Evolutionary conservation across 2,113 vertebrate genomes (phyloP).

Genomic region (Miniopterus natalensis): DNA sequence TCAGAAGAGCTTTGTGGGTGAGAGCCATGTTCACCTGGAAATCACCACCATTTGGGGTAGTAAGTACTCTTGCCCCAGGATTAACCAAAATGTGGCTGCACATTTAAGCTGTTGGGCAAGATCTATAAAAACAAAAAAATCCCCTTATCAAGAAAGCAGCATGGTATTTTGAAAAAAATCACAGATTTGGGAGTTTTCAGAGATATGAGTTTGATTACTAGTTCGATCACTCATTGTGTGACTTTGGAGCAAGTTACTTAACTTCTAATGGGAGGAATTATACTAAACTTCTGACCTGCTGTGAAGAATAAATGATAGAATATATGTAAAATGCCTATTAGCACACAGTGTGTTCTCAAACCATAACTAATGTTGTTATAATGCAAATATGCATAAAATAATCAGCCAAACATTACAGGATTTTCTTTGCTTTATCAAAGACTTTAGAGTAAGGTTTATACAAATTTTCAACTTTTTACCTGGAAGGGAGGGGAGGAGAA

Average conservation of each 20-base stretch:
- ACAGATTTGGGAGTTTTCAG: constrained; percentile 5
- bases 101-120: neutral
- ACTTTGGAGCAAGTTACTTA: neutral
- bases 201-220: neutral
- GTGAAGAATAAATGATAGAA: neutral
- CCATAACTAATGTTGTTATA: neutral
- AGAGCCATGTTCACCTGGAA: neutral
- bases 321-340: neutral
- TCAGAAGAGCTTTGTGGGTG: neutral
- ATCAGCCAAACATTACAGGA: neutral
- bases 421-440: constrained; percentile 37
- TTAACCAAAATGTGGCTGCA: neutral
- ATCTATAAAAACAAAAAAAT: neutral
- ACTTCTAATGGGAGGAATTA: neutral
- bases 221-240: neutral
- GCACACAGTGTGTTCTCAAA: neutral
- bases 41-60: neutral
- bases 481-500: neutral
- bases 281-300: constrained; percentile 23
- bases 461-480: constrained; percentile 2
- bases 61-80: neutral
- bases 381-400: constrained; percentile 38
- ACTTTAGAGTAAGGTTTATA: neutral
- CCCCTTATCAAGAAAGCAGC: neutral
- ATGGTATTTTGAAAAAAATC: neutral